Conservation (phyloP, 2,113 vertebrate species). For the Acanthochromis polyacanthus region DNA sequence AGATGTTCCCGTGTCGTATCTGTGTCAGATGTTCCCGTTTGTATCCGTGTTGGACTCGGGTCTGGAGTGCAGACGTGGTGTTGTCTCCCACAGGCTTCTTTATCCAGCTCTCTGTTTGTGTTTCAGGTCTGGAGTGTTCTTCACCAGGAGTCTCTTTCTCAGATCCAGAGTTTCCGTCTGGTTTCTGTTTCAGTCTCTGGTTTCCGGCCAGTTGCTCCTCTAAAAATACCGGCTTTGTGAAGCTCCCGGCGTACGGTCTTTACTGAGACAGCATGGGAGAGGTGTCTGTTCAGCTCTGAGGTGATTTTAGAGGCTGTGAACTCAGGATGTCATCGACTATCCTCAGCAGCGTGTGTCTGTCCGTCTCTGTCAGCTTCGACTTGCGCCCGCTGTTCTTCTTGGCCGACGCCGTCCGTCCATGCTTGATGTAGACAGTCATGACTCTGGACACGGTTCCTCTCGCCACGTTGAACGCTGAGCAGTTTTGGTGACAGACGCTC, state of each 20-base stretch:
- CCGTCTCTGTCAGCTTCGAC: conserved; percentile 56
- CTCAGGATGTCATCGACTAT: conserved; percentile 49
- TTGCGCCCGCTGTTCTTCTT: conserved; percentile 61
- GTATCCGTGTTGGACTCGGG: accelerated
- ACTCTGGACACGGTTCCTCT: conserved; percentile 52
- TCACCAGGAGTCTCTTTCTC: background rate
- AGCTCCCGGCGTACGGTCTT: conserved; percentile 51
- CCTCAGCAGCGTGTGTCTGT: conserved; percentile 32
- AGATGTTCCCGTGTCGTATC: background rate
- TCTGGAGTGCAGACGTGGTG: background rate
- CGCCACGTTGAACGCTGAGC: conserved; percentile 56
- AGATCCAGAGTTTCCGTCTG: background rate
- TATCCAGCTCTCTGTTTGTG: background rate
- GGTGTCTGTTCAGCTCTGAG: conserved; percentile 50
- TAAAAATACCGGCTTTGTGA: conserved; percentile 54
- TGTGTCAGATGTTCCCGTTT: background rate
- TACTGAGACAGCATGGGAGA: conserved; percentile 21
- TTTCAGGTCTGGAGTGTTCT: background rate
- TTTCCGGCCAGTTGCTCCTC: conserved; percentile 18
- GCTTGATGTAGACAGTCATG: conserved; percentile 49
- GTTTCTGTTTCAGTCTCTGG: background rate
- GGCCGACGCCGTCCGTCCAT: conserved; percentile 47
- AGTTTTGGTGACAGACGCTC: conserved; percentile 55
- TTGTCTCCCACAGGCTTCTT: background rate
- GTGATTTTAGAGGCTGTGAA: conserved; percentile 51